Evolutionary conservation across 2,113 vertebrate species (phyloP), one percentile per base, ranked within the genome.

Genomic region (Aphelocoma coerulescens): DNA sequence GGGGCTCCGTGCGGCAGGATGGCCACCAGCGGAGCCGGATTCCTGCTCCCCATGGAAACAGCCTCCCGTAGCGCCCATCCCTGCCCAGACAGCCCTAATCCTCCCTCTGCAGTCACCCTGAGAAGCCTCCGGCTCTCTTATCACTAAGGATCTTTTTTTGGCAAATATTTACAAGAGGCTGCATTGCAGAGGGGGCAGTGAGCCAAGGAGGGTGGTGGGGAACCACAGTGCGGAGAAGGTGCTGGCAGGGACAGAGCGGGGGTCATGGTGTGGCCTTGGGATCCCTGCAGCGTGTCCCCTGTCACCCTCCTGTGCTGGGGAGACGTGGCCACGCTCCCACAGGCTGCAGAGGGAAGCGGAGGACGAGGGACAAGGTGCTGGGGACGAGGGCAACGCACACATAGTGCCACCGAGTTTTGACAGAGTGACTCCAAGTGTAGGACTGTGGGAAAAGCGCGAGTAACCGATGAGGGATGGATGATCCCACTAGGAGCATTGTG

Each of bases 11-110:
- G 35, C 11, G 1, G 30, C 6, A 1, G 83, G 79, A 51, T 1
- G 5, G 86, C 63, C 97, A 96, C 96, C 95, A 94, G 97, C 58
- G 21, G 94, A 97, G 94, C 97, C 9, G 13, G 96, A 97, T 98
- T 98, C 97, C 97, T 97, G 96, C 96, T 97, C 97, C 97, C 96
- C 97, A 96, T 97, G 96, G 98, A 97, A 97, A 98, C 97, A 95
- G 92, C 92, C 94, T 96, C 95, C 91, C 27, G 33, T 83, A 91
- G 85, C 21, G 39, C 94, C 93, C 80, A 54, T 75, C 97, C 96
- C 87, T 96, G 72, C 92, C 79, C 82, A 96, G 97, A 96, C 95
- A 95, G 93, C 92, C 73, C 89, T 97, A 95, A 98, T 97, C 97
- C 96, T 97, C 85, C 91, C 92, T 96, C 90, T n/a, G 33, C 67